These are phyloP conservation scores for Sebastolobus altivelis DNA, from an alignment of 2,797 vertebrate species.

Conservation along the genomic window DNA sequence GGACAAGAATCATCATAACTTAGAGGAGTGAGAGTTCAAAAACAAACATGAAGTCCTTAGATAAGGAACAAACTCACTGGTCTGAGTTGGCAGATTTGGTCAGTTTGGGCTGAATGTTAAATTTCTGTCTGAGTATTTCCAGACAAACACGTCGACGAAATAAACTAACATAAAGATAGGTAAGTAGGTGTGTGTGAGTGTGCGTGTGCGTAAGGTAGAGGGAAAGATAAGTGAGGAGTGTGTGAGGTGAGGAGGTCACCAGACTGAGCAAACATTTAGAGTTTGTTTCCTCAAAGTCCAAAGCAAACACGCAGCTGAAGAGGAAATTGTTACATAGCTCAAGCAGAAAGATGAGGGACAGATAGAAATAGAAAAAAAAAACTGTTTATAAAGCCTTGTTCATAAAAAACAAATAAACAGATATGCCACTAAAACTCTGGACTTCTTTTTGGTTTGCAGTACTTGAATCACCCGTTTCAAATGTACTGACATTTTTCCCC, in stretches of 20 bases:
- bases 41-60: not conserved
- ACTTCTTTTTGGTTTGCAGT: slow-evolving; percentile 10
- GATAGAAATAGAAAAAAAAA: slow-evolving; percentile 16
- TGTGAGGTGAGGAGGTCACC: slow-evolving; percentile 45
- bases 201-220: not conserved
- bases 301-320: slow-evolving; percentile 38
- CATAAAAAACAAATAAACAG: not conserved
- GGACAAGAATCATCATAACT: not conserved
- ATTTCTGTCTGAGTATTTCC: not conserved
- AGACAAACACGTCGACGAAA: not conserved
- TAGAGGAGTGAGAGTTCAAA: not conserved
- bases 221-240: slow-evolving; percentile 31
- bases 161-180: not conserved
- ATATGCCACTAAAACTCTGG: slow-evolving; percentile 1
- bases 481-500: slow-evolving; percentile 1
- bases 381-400: not conserved
- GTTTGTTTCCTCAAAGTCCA: slow-evolving; percentile 45
- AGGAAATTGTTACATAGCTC: slow-evolving; percentile 44
- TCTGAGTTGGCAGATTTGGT: not conserved
- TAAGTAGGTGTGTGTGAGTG: not conserved
- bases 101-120: not conserved
- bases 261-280: slow-evolving; percentile 39
- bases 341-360: slow-evolving; percentile 21
- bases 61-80: not conserved
- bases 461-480: slow-evolving; percentile 41